Conservation (phyloP, 1,140 invertebrate genomes). For the Melanaphis sacchari region DNA sequence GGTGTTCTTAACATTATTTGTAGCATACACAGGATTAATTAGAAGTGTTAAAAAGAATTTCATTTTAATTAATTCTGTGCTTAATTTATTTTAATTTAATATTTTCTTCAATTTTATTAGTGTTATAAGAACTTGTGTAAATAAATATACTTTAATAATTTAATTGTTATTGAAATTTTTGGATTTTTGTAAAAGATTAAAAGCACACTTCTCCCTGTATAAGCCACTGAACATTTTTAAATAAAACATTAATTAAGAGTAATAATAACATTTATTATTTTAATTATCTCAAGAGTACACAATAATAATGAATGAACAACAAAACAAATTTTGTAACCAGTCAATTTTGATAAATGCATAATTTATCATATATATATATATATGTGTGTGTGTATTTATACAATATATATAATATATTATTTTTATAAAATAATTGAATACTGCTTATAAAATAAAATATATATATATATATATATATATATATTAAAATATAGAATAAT, state of each 20-base stretch:
- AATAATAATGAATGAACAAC: background rate
- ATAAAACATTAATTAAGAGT: conserved; percentile 18
- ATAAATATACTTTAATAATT: background rate
- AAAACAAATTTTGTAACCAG: background rate
- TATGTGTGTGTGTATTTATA: too few relatives aligned
- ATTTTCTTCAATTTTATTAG: background rate
- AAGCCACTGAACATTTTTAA: conserved; percentile 11
- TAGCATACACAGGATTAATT: conserved; percentile 8
- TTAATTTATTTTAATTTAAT: background rate
- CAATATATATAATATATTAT: background rate
- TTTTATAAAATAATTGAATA: conserved; percentile 29
- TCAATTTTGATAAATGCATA: conserved; percentile 29
- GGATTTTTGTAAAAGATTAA: background rate
- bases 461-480: too few relatives aligned
- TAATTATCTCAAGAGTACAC: conserved; percentile 2
- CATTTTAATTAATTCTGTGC: background rate
- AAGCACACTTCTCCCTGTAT: background rate
- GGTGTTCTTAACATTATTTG: conserved; percentile 16
- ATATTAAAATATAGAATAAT: background rate
- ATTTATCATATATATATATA: background rate
- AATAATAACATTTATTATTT: conserved; percentile 4
- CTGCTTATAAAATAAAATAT: background rate
- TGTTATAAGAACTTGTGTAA: background rate
- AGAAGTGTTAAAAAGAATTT: conserved; percentile 20
- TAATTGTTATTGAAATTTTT: background rate